A percentile compares a stretch with the other conserved stretches of the same genome.
phyloP scores from a whole-genome alignment of 2,113 vertebrate genomes.

The Cinclus mexicanus region DNA sequence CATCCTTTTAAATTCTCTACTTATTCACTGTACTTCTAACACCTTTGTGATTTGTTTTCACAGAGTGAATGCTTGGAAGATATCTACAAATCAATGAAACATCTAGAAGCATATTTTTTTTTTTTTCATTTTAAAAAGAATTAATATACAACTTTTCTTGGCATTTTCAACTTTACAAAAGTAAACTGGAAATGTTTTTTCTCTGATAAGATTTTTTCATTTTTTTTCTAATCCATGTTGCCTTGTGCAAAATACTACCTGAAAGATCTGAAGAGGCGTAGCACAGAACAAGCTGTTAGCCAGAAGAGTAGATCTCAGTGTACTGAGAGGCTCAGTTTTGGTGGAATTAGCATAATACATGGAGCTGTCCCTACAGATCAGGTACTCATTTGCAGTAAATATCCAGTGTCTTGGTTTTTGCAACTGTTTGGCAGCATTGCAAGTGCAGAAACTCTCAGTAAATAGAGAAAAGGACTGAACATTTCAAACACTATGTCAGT shows the following conservation, averaged over 20 bases:
- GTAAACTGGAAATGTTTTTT: not conserved
- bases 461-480: not conserved
- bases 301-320: not conserved
- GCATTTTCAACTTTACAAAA: not conserved
- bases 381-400: not conserved
- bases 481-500: accelerated
- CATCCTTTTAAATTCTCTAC: not conserved
- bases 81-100: not conserved
- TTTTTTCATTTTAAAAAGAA: not conserved
- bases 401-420: not conserved
- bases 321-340: not conserved
- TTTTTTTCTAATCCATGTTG: not conserved
- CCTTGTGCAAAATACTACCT: not conserved
- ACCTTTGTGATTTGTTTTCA: not conserved
- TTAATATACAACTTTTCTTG: not conserved
- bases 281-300: not conserved
- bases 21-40: not conserved
- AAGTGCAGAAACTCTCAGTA: not conserved
- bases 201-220: not conserved
- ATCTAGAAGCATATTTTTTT: not conserved
- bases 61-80: not conserved
- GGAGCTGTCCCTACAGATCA: not conserved
- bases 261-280: not conserved
- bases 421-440: not conserved
- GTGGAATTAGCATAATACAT: not conserved